Conservation (phyloP, 2,888 invertebrate genomes). For the Drepanosiphum platanoidis region DNA sequence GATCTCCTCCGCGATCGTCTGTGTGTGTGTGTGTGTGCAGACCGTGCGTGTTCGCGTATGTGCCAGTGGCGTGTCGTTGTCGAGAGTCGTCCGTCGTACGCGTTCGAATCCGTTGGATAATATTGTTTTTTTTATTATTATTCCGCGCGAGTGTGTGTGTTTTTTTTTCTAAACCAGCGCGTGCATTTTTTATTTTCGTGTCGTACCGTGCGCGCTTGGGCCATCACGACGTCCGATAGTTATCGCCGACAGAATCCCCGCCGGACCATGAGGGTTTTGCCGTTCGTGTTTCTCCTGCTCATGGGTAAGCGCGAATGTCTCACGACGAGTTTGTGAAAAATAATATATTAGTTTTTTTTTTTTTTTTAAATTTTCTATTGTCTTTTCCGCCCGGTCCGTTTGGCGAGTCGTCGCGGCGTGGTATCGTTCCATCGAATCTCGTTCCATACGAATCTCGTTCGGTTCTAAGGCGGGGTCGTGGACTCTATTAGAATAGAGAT, state of each 20-base stretch:
- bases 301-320: slow-evolving; percentile 32
- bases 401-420: too few relatives aligned
- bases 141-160: neutral
- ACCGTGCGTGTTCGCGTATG: neutral
- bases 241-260: neutral
- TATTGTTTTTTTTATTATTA: too few relatives aligned
- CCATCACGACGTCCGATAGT: neutral
- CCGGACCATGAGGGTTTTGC: slow-evolving; percentile 26
- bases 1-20: neutral
- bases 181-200: too few relatives aligned
- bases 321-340: neutral
- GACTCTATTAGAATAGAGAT: too few relatives aligned
- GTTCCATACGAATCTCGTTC: too few relatives aligned
- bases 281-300: slow-evolving; percentile 53
- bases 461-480: too few relatives aligned
- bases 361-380: neutral
- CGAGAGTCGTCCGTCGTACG: neutral
- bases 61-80: slow-evolving; percentile 2
- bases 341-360: too few relatives aligned
- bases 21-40: neutral
- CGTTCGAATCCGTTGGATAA: neutral
- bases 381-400: too few relatives aligned
- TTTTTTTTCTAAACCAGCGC: too few relatives aligned
- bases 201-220: neutral
- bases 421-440: too few relatives aligned